Percentiles rank a stretch among this genome's conserved stretches.
These are phyloP conservation scores for Argya squamiceps DNA, from an alignment of 2,797 vertebrate genomes.

Conservation along the genomic window DNA sequence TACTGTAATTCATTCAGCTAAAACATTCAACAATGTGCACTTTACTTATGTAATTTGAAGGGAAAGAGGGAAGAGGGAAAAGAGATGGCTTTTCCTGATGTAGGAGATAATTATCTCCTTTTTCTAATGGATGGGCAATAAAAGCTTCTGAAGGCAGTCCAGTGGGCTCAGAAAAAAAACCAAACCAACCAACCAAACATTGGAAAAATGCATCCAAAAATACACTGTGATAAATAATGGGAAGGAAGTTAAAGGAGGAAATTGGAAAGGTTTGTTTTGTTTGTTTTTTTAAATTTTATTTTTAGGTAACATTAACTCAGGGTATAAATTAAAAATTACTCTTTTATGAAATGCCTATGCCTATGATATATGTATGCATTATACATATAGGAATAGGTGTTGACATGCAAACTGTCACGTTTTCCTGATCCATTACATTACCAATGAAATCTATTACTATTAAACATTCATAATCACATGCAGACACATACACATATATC, in stretches of 20 bases:
- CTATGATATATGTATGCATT: background rate
- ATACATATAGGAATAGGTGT: background rate
- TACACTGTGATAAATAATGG: background rate
- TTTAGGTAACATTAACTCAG: background rate
- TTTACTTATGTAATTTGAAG: constrained; percentile 51
- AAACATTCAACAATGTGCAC: background rate
- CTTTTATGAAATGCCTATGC: background rate
- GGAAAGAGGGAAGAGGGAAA: background rate
- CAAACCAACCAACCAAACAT: fast-evolving
- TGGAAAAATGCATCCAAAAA: constrained; percentile 20
- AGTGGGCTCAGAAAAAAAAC: background rate
- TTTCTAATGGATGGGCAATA: constrained; percentile 27
- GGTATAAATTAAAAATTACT: background rate
- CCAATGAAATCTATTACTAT: background rate
- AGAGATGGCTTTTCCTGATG: background rate
- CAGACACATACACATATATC: background rate
- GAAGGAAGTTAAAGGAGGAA: background rate
- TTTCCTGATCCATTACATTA: background rate
- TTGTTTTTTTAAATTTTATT: fast-evolving
- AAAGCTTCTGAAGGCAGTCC: constrained; percentile 29
- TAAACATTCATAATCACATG: background rate
- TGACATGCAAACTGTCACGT: background rate
- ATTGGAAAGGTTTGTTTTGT: background rate
- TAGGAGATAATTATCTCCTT: background rate
- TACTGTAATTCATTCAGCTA: background rate